Conservation (phyloP, 2,888 invertebrate species). For the Bhutanitis thaidina region DNA sequence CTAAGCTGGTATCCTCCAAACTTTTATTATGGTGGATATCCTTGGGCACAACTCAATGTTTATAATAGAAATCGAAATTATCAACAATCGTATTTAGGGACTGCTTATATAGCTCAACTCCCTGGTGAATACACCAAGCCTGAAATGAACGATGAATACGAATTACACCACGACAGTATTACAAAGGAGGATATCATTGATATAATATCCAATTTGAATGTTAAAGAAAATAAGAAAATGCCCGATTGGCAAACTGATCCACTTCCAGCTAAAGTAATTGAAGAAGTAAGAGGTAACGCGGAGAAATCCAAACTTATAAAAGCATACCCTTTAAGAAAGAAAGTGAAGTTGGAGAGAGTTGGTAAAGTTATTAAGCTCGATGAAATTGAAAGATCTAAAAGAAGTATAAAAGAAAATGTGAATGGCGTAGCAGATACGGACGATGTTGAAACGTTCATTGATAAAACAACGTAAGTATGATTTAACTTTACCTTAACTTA, state of each 20-base stretch:
- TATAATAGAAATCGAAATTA: constrained; percentile 31
- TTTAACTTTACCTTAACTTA: not conserved
- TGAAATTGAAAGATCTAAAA: constrained; percentile 41
- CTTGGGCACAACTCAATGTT: constrained; percentile 36
- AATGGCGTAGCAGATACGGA: not conserved
- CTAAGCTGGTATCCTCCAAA: constrained; percentile 29
- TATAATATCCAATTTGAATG: constrained; percentile 19
- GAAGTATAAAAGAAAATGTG: constrained; percentile 24
- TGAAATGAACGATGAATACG: constrained; percentile 27
- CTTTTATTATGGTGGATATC: constrained; percentile 28
- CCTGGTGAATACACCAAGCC: constrained; percentile 31
- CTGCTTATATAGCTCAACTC: constrained; percentile 24
- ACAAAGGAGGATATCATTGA: constrained; percentile 20
- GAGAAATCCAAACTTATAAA: constrained; percentile 43
- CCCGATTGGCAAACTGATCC: constrained; percentile 57
- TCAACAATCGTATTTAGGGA: constrained; percentile 26
- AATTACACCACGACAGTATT: constrained; percentile 23
- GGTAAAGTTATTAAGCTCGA: constrained; percentile 54
- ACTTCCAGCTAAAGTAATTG: constrained; percentile 43
- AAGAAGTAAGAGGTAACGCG: constrained; percentile 55
- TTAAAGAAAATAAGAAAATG: constrained; percentile 21
- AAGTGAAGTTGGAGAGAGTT: constrained; percentile 54
- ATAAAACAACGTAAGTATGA: constrained; percentile 55
- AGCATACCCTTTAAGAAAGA: constrained; percentile 42
- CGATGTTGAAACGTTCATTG: constrained; percentile 47